phyloP scores from a whole-genome alignment of 2,888 invertebrate genomes.

The Drosophila mimetica region DNA sequence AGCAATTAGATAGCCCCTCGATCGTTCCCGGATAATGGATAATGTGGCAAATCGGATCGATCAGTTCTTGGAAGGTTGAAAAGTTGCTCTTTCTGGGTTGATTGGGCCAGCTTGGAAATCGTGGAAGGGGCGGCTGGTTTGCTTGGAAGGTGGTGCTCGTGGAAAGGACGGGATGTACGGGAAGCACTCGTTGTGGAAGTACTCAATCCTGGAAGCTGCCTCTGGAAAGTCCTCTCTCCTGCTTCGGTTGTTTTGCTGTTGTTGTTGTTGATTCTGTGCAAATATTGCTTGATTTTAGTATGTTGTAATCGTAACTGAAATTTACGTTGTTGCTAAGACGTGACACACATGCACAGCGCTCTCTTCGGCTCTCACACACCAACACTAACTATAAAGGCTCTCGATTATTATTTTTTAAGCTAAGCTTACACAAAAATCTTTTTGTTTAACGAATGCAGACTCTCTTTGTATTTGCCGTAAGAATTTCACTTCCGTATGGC shows the following conservation, averaged over 20 bases:
- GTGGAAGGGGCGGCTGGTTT: slow-evolving; percentile 17
- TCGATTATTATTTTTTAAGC: slow-evolving; percentile 11
- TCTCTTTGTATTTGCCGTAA: slow-evolving; percentile 46
- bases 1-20: slow-evolving; percentile 22
- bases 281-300: slow-evolving; percentile 66
- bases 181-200: slow-evolving; percentile 31
- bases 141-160: slow-evolving; percentile 7
- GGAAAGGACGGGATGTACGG: slow-evolving; percentile 21
- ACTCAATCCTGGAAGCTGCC: slow-evolving; percentile 28
- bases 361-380: slow-evolving; percentile 22
- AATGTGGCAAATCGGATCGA: background rate
- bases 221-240: slow-evolving; percentile 16
- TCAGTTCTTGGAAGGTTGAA: background rate
- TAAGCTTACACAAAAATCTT: slow-evolving; percentile 13
- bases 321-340: slow-evolving; percentile 75
- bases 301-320: slow-evolving; percentile 69
- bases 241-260: slow-evolving; percentile 10
- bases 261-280: slow-evolving; percentile 56
- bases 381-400: slow-evolving; percentile 13
- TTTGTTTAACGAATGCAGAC: slow-evolving; percentile 21
- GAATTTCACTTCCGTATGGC: slow-evolving; percentile 80
- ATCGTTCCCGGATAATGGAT: slow-evolving; percentile 2
- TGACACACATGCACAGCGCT: slow-evolving; percentile 47
- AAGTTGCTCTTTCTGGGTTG: background rate
- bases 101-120: slow-evolving; percentile 30